Conservation (phyloP, 2,888 invertebrate genomes). For the Leptinotarsa peninsularis region DNA sequence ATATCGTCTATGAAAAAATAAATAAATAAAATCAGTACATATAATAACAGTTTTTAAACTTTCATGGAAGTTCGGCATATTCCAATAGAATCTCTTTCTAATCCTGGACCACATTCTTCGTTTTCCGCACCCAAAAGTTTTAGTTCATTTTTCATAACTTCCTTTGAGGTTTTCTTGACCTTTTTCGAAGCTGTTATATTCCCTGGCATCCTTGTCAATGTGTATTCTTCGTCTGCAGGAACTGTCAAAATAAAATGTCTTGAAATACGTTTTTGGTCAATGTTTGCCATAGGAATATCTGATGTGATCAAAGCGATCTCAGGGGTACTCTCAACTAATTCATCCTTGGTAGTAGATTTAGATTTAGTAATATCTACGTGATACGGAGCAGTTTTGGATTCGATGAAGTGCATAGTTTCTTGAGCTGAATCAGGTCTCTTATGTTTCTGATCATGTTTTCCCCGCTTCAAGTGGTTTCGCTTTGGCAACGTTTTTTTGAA, state of each 20-base stretch:
- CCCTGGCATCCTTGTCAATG: constrained; percentile 46
- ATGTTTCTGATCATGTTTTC: constrained; percentile 46
- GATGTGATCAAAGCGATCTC: constrained; percentile 53
- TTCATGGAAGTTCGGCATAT: constrained; percentile 65
- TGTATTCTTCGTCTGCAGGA: constrained; percentile 54
- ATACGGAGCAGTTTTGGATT: constrained; percentile 76
- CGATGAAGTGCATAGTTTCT: constrained; percentile 71
- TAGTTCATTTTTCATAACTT: constrained; percentile 61
- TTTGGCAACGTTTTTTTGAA: constrained; percentile 58
- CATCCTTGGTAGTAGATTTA: constrained; percentile 53
- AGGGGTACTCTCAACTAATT: constrained; percentile 56
- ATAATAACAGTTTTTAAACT: constrained; percentile 11
- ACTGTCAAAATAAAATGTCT: constrained; percentile 57
- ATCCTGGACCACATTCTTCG: constrained; percentile 82
- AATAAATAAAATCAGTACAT: constrained; percentile 28
- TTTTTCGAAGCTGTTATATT: constrained; percentile 53
- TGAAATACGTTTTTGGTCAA: constrained; percentile 40
- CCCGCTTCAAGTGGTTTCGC: constrained; percentile 40
- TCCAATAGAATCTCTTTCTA: constrained; percentile 76
- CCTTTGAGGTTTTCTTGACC: constrained; percentile 50
- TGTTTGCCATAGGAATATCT: constrained; percentile 21
- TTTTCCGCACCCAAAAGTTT: constrained; percentile 74
- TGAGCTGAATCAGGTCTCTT: constrained; percentile 37
- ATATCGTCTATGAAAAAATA: constrained; percentile 20
- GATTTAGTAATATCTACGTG: constrained; percentile 72